These are phyloP conservation scores for Dynastes tityus DNA, from an alignment of 2,888 invertebrate species.

Conservation along the genomic window DNA sequence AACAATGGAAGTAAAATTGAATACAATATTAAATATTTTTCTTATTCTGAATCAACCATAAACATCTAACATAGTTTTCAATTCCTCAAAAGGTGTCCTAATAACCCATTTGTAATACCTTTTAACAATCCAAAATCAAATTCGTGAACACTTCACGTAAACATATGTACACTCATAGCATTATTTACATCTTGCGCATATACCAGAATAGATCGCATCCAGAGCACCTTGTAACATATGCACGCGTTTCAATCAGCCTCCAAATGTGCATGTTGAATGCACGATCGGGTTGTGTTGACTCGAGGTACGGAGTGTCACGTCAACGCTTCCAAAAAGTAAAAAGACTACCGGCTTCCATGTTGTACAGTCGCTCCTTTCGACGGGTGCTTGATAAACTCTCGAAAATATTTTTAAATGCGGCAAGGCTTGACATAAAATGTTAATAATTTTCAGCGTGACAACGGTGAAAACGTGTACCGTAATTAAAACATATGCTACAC, in stretches of 20 bases:
- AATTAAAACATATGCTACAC: slow-evolving; percentile 33
- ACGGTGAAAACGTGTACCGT: not conserved
- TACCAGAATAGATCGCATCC: not conserved
- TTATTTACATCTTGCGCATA: too few species aligned
- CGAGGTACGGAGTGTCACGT: slow-evolving; percentile 27
- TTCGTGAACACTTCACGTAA: too few species aligned
- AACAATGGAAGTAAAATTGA: too few species aligned
- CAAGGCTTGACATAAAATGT: slow-evolving; percentile 22
- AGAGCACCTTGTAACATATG: not conserved
- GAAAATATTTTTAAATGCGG: slow-evolving; percentile 12
- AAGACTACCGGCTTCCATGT: not conserved
- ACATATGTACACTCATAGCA: too few species aligned
- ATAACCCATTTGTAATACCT: too few species aligned
- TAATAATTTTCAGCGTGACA: slow-evolving; percentile 24
- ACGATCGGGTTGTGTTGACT: slow-evolving; percentile 35
- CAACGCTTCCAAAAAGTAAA: slow-evolving; percentile 35
- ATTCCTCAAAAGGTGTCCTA: too few species aligned
- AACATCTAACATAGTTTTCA: too few species aligned
- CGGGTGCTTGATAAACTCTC: slow-evolving; percentile 27
- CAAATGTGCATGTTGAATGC: slow-evolving; percentile 27
- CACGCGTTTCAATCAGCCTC: slow-evolving; percentile 37
- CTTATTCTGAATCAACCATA: too few species aligned
- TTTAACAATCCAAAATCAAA: too few species aligned
- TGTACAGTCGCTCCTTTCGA: slow-evolving; percentile 34
- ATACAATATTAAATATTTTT: too few species aligned